Evolutionary conservation across 2,797 vertebrate species (phyloP).

Genomic region (Xenentodon cancila): DNA sequence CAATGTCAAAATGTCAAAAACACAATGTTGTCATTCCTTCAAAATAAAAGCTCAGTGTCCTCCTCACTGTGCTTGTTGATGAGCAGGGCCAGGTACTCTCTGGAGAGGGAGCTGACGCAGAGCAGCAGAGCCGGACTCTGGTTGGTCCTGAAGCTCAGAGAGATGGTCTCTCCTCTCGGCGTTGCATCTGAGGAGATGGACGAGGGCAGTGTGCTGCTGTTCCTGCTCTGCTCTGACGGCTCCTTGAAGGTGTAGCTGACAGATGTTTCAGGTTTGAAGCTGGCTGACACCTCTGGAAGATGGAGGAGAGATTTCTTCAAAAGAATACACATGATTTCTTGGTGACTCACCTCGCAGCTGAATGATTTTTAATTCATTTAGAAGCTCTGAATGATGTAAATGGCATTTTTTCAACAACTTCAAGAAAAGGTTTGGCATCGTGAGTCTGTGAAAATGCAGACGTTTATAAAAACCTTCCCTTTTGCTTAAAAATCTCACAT

Average conservation of each 20-base stretch:
- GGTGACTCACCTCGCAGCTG: too few species aligned
- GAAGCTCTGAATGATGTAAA: too few species aligned
- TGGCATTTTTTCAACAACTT: too few species aligned
- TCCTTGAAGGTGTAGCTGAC: slow-evolving; percentile 89
- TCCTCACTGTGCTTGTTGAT: slow-evolving; percentile 89
- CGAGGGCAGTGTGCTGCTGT: slow-evolving; percentile 81
- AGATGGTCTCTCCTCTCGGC: slow-evolving; percentile 83
- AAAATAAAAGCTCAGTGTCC: slow-evolving; percentile 1
- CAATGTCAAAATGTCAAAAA: too few species aligned
- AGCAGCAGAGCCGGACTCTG: slow-evolving; percentile 87
- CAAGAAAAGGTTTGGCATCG: too few species aligned
- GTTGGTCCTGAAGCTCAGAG: slow-evolving; percentile 87
- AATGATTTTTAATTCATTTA: too few species aligned
- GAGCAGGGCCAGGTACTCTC: slow-evolving; percentile 87
- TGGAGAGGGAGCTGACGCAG: slow-evolving; percentile 85
- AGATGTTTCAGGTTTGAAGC: slow-evolving; percentile 86
- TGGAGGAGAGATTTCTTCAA: slow-evolving; percentile 4
- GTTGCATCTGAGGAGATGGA: slow-evolving; percentile 87
- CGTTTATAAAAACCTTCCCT: too few species aligned
- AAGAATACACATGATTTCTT: not conserved
- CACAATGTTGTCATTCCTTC: too few species aligned
- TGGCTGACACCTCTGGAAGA: slow-evolving; percentile 81
- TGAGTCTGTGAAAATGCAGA: too few species aligned
- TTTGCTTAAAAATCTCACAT: too few species aligned
- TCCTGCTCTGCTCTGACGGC: slow-evolving; percentile 80